Evolutionary conservation across 2,113 vertebrate genomes (phyloP), one percentile per base, ranked within the genome.

Genomic region (Halichoerus grypus): DNA sequence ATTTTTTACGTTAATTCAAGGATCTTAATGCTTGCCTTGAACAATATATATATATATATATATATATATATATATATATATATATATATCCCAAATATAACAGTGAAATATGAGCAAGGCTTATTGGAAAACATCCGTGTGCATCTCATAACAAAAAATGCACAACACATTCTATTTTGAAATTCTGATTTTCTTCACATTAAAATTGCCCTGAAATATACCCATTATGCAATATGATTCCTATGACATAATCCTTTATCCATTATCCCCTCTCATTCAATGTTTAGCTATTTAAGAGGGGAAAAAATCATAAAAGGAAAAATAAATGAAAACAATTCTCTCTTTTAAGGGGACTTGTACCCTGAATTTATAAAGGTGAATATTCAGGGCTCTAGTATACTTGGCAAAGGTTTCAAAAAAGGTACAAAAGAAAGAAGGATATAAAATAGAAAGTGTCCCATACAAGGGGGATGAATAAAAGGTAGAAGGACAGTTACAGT

Each of bases 111-210:
- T 69, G 84, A 96, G 67, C 36, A 79, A 91, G 79, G 57, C 42
- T 69, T 94, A 95, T 33, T 67, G 39, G 26, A 93, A 97, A 96
- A 95, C 67, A 96, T 91, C 57, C 94, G 53, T 77, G 65, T 82
- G 71, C 46, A 82, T 85, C 77, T 96, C 53, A 55, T 51, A 53
- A 87, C 22, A 61, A 63, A 49, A 95, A 79, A 82, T 46, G 31
- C 51, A 88, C 16, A 92, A 24, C 46, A 63, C 53, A 28, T 84
- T 96, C 72, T 87, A 92, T 63, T 97, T 82, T 92, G 96, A 90
- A 97, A 77, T 95, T 96, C 80, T 79, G 57, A 97, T 96, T 92
- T 94, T 92, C 36, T 59, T 94, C 65, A 90, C 55, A 67, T 86
- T 93, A 95, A 80, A 89, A 72, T 53, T 86, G 65, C 36, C 63